phyloP scores from a whole-genome alignment of 2,888 invertebrate species.

The Pammene aurita region DNA sequence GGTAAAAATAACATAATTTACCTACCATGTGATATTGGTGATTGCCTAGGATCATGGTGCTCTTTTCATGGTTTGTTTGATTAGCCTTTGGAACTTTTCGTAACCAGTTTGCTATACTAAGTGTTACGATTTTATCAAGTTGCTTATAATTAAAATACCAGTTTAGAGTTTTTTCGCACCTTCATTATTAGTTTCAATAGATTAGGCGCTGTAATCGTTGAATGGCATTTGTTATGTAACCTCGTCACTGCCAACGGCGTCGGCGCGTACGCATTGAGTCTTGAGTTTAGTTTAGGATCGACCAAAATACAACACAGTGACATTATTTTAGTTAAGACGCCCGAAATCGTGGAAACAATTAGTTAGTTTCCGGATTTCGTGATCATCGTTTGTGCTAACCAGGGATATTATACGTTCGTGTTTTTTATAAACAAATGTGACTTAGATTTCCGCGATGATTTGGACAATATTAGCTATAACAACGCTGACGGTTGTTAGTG shows the following conservation, averaged over 20 bases:
- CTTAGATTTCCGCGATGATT: constrained; percentile 34
- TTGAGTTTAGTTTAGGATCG: constrained; percentile 53
- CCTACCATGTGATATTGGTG: not conserved
- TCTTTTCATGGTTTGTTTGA: not conserved
- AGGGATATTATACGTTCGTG: not conserved
- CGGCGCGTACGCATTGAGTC: constrained; percentile 62
- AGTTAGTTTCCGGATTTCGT: constrained; percentile 26
- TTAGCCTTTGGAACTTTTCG: not conserved
- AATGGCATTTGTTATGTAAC: constrained; percentile 63
- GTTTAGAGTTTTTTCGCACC: not conserved
- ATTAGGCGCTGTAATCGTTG: constrained; percentile 36
- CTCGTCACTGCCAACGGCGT: constrained; percentile 46
- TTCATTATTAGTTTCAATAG: constrained; percentile 4
- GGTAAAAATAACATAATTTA: constrained; percentile 10
- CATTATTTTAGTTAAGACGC: constrained; percentile 40
- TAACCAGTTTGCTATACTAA: not conserved
- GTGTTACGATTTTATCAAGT: not conserved
- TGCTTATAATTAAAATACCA: constrained; percentile 5
- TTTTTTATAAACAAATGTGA: constrained; percentile 15
- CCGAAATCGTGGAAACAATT: constrained; percentile 32
- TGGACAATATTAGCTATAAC: constrained; percentile 48
- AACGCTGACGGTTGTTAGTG: constrained; percentile 53
- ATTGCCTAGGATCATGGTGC: too few relatives aligned
- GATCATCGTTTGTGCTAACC: not conserved
- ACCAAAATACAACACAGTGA: constrained; percentile 46